phyloP scores from a whole-genome alignment of 2,888 invertebrate genomes.

The Caradrina kadenii region DNA sequence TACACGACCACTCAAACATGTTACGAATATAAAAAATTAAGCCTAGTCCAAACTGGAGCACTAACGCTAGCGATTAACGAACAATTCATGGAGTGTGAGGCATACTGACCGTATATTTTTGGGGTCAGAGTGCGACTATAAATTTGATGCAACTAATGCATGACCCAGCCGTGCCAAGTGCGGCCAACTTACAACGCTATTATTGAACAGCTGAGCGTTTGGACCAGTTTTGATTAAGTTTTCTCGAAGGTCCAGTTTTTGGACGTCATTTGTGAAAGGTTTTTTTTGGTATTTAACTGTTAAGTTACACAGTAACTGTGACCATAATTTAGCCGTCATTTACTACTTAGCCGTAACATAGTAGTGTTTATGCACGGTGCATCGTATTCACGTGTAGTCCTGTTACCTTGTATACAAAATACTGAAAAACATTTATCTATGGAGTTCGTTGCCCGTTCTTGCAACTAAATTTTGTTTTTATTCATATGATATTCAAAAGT shows the following conservation, averaged over 20 bases:
- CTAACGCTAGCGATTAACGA: constrained; percentile 33
- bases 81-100: constrained; percentile 62
- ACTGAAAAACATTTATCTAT: no score
- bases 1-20: not conserved
- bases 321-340: no score
- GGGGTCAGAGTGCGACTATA: constrained; percentile 65
- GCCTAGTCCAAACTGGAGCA: constrained; percentile 14
- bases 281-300: not conserved
- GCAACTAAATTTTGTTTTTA: no score
- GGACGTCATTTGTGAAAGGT: not conserved
- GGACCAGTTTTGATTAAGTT: constrained; percentile 45
- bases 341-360: no score
- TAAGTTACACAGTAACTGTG: not conserved
- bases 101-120: constrained; percentile 69
- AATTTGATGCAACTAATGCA: constrained; percentile 72
- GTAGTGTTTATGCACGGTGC: no score
- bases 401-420: no score
- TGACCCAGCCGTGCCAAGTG: constrained; percentile 45
- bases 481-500: no score
- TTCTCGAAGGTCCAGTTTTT: constrained; percentile 15
- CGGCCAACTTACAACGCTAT: constrained; percentile 40
- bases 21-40: not conserved
- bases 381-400: no score
- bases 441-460: no score
- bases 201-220: constrained; percentile 52